phyloP scores from a whole-genome alignment of 2,797 vertebrate species.

The Spinus olivaceus region DNA sequence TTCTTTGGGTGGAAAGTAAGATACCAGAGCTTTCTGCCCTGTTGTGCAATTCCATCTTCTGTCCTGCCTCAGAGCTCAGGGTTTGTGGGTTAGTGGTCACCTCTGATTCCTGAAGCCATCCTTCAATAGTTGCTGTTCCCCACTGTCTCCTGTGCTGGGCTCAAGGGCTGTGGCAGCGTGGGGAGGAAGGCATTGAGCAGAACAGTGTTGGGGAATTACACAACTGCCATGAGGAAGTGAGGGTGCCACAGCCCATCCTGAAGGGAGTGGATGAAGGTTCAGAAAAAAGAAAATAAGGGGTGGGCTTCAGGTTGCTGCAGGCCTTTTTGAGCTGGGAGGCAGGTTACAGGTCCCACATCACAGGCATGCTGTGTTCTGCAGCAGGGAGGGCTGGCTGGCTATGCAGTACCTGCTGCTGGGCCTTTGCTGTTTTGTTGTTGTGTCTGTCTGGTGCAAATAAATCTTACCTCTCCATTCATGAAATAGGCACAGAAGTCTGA shows the following conservation, averaged over 20 bases:
- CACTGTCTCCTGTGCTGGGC: background rate
- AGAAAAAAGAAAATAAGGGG: background rate
- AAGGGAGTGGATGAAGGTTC: background rate
- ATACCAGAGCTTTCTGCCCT: background rate
- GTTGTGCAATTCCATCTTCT: background rate
- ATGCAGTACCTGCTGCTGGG: background rate
- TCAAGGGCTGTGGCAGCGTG: background rate
- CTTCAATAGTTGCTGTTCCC: background rate
- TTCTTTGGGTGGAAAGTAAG: background rate
- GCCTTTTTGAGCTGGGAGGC: background rate
- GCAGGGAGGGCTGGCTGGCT: background rate
- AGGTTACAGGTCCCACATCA: background rate
- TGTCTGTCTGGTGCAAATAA: background rate
- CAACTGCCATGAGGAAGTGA: background rate
- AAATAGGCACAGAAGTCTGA: background rate
- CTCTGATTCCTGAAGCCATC: background rate
- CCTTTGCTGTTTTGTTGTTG: background rate
- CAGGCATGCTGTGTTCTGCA: background rate
- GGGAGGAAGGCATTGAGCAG: background rate
- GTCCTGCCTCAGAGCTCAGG: background rate
- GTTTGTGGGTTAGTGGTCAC: background rate
- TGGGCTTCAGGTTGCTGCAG: background rate
- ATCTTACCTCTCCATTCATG: background rate
- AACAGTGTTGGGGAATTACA: background rate
- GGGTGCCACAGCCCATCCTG: accelerated